Base-by-base conservation (phyloP, 2,113 vertebrate species). In the Aphyosemion australe region DNA sequence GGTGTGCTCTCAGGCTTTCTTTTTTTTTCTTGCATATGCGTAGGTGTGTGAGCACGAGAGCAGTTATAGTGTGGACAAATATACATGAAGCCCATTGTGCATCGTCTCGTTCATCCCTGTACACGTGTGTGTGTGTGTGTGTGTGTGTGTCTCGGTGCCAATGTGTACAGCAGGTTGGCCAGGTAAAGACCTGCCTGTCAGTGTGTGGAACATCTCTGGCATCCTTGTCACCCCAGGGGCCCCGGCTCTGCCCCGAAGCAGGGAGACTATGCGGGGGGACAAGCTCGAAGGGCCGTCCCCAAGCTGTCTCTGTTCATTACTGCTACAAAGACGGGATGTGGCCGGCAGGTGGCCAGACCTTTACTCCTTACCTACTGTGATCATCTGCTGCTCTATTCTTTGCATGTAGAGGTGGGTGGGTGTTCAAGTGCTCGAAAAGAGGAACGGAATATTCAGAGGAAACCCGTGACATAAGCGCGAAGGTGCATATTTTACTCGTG, bases 271-370 rank as follows among this genome's bases (percentile, higher is more conserved):
- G 78, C 65, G 57, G 82, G 79, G 78, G 87, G 81, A 87, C 89
- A 15, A 92, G 86, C 94, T 94, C 87, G 89, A 94, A 92, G 93
- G 93, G 92, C 74, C 64, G 94, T 94, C 95, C 94, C 95, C 90
- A 78, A 94, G 95, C 96, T 98, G 96, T 98, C 96, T 94, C 87
- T 94, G 92, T 97, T 96, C 95, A 97, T 98, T 97, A 96, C 94
- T 78, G 93, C 94, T 69, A 93, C 92, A 93, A 92, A 93, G 91
- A 94, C 83, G 92, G 93, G 88, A 94, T 91, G 87, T 90, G 89
- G 93, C 84, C 93, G 94, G 95, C 95, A 95, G 95, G 94, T 93
- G 94, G 88, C 85, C 91, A 92, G 94, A 95, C 94, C 94, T 95
- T 90, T 92, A 86, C 84, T 91, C 91, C 87, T 89, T 90, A 91